Evolutionary conservation across 2,113 vertebrate genomes (phyloP).

Genomic region (Cynoglossus semilaevis): DNA sequence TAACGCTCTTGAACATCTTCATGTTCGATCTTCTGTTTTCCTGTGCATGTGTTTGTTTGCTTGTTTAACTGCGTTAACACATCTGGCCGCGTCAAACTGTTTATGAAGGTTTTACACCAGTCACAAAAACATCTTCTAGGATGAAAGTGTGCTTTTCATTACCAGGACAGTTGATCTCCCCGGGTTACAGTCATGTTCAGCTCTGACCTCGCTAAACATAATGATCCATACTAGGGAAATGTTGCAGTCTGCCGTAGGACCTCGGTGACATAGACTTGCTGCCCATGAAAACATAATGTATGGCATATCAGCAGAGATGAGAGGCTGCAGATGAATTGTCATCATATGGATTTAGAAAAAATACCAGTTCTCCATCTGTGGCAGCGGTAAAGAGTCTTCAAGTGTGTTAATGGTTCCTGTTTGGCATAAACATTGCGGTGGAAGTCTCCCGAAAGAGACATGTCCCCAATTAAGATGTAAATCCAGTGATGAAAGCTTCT

Average conservation of each 20-base stretch:
- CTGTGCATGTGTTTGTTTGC: neutral
- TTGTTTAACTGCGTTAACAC: slow-evolving; percentile 1
- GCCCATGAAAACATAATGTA: slow-evolving; percentile 28
- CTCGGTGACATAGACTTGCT: slow-evolving; percentile 5
- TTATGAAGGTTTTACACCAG: slow-evolving; percentile 12
- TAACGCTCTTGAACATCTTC: neutral
- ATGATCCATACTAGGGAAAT: too few relatives aligned
- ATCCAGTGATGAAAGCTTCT: slow-evolving; percentile 14
- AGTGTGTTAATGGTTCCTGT: slow-evolving; percentile 8
- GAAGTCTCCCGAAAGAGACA: slow-evolving; percentile 13
- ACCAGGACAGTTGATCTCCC: slow-evolving; percentile 20
- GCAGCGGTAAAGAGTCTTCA: slow-evolving; percentile 2
- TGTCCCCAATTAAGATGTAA: slow-evolving; percentile 8
- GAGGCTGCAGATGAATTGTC: slow-evolving; percentile 18
- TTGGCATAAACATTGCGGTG: slow-evolving; percentile 6
- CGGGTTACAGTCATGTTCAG: slow-evolving; percentile 15
- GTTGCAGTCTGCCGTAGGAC: slow-evolving; percentile 21
- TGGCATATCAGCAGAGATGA: slow-evolving; percentile 31
- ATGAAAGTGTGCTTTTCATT: slow-evolving; percentile 25
- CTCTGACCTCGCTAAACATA: slow-evolving; percentile 10
- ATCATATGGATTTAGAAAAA: slow-evolving; percentile 7
- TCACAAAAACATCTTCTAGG: slow-evolving; percentile 2
- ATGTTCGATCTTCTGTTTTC: neutral
- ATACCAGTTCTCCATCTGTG: neutral
- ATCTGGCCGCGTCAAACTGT: neutral